Base-by-base conservation (phyloP, 2,797 vertebrate genomes). In the Philypnodon macrostomus region DNA sequence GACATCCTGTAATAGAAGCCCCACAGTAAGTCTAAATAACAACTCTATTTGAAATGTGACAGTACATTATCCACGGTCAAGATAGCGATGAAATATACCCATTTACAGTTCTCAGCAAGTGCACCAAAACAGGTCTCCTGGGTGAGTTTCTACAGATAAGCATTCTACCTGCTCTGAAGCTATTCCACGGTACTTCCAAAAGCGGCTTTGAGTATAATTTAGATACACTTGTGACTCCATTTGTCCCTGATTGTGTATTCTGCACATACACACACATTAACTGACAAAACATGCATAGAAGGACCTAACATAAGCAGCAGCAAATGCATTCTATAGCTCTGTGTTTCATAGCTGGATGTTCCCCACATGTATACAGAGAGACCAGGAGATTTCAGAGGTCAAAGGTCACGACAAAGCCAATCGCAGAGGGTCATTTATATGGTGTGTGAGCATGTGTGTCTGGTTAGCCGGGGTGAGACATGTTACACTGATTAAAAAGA, bases 401-500 rank as follows among this genome's bases (percentile, higher is more conserved):
- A 63, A 52, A 78, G 70, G 63, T 61, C 65, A 36, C 15, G 56
- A 68, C 63, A 65, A 27, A 75, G 52, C 64, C 63, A 75, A 59
- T 68, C 61, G 51, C 58, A 36, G 26, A 51, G 35, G 24, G 41
- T 57, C 51, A 40, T 53, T 50, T 50, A 66, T 67, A 65, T 46
- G 23, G 47, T 30, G 64, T 56, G 48, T 48, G 47, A 38, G 38
- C n/a, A 35, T 41, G 41, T 47, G 37, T 38, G 53, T 47, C 44
- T 40, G 7, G 44, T 56, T 42, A 52, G 54, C 61, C 34, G 53
- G 48, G 24, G 49, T 64, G 63, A 67, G 36, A 13, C 14, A 69
- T 63, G 57, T 58, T 46, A 27, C 65, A 67, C 44, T 60, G 76
- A 81, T 77, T 73, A 73, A 70, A 45, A 59, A 58, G 59, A 51